Evolutionary conservation across 2,888 invertebrate species (phyloP), one percentile per base, ranked within the genome.

Genomic region (Anodontia alba): DNA sequence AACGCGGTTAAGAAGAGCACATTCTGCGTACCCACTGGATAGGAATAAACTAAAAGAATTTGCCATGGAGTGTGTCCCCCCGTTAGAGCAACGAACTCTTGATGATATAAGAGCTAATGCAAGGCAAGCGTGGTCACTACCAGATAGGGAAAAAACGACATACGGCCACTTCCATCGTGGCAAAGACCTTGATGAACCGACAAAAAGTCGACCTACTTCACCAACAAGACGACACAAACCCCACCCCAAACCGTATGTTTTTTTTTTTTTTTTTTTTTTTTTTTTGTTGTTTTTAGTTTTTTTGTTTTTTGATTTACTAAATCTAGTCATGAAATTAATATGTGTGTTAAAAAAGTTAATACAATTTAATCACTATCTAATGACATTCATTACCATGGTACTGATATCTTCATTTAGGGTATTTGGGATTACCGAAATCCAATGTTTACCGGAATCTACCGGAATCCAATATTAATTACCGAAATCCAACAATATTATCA

Each of bases 231-330:
- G 85, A 70, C 92, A 93, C 79, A 93, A 92, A 78, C 93, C 93
- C 17, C 93, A 93, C 72, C 93, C 93, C 3, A 88, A 91, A 70
- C 81, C 86, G 93, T 93, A 83, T 89, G 93, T 90, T 62, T 12
- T 2, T 54, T 29, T 31, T 10, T 42, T 5, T 43, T 10, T 68
- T 7, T 33, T n/a, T 23, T 7, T 68, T 38, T 68, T 7, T 68
- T 8, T 42, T 36, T 68, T 38, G 38, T 7, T 15, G 20, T 68
- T n/a, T n/a, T n/a, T n/a, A n/a, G n/a, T n/a, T n/a, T n/a, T n/a
- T n/a, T n/a, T n/a, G n/a, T n/a, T n/a, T n/a, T n/a, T n/a, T n/a
- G n/a, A n/a, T n/a, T n/a, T n/a, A n/a, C n/a, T n/a, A n/a, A n/a
- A n/a, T n/a, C 12, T 26, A 57, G 49, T 46, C 49, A 17, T 57